Evolutionary conservation across 2,113 vertebrate species (phyloP), one percentile per base, ranked within the genome.

Genomic region (Pseudorasbora parva): DNA sequence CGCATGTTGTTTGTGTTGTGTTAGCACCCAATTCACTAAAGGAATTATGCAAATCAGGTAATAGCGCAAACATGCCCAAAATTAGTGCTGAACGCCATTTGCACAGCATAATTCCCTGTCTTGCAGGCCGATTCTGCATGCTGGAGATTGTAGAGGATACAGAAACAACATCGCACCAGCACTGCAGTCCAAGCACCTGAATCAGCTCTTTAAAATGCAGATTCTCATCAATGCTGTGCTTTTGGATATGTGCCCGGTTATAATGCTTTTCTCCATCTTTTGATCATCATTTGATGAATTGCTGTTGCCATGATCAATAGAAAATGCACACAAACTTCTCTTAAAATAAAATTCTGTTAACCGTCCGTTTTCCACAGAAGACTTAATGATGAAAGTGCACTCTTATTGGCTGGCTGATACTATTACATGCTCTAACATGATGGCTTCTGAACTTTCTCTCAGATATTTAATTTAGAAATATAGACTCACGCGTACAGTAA

Each of bases 41-140:
- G 27, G 33, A 77, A 77, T 77, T 75, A 75, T 54, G 72, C 72
- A 54, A 75, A 75, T 75, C 25, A 30, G 47, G 72, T 33, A 54
- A 75, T 27, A 21, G 51, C 21, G 21, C 51, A 23, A 77, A 77
- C 72, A 74, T 15, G 1, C 25, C 23, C 7, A 30, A 74, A 74
- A 74, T 74, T 47, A 27, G 45, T 49, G 45, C 23, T 74, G 71
- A 49, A 74, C 15, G 71, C 15, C 49, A 74, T 74, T 74, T 74
- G 23, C 25, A 74, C 71, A 51, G 71, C 9, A 17, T 21, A n/a
- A 8, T 71, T 71, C 21, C 41, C 68, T 41, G 45, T 71, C 21
- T 45, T 71, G 68, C 68, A 71, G 21, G 37, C 19, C 9, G 2
- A 11, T 23, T 71, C 9, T 69, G 37, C 11, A 43, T 69, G 4